Evolutionary conservation across 2,797 vertebrate species (phyloP), one percentile per base, ranked within the genome.

Genomic region (Acestrorhynchus altus): DNA sequence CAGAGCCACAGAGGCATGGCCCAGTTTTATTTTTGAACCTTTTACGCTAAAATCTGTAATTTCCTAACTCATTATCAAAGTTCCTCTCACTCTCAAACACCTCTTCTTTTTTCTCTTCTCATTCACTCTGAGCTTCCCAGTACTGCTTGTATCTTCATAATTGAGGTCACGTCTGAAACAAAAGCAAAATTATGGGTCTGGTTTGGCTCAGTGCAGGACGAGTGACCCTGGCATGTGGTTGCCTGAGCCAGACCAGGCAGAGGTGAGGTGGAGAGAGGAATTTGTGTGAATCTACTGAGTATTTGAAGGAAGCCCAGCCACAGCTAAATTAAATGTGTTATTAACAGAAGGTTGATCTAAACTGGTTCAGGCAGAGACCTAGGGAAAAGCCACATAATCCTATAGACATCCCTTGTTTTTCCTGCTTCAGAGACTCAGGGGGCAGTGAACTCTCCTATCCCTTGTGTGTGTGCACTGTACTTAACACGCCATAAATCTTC

Each of bases 111-210:
- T 78, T 79, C 66, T 79, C 39, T 46, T 69, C 74, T 59, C 71
- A 77, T 88, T 84, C 84, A 68, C 56, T 69, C 83, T 93, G 90
- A 93, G 90, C 90, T 92, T 92, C 91, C 89, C 89, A 90, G 83
- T 86, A 87, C 87, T 83, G 86, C 86, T 88, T 84, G 85, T 82
- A 87, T 90, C 91, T 91, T 92, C 89, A 92, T 92, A 93, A 93
- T 92, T 91, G 90, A 92, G 91, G 92, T 92, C 88, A 90, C 88
- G 91, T 90, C 89, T 92, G 89, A 93, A 94, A 95, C 93, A 94
- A 95, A 95, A 93, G 92, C 92, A 91, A 92, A 95, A 93, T 94
- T 93, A 93, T 93, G 90, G 92, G 90, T 94, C 92, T 94, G 93
- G 92, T 92, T 93, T 93, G 91, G 91, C 92, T 84, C 86, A 85